A percentile compares a stretch with the other conserved stretches of the same genome.
These are phyloP conservation scores for Drosophila rufa DNA, from an alignment of 1,140 invertebrate genomes.

Conservation along the genomic window DNA sequence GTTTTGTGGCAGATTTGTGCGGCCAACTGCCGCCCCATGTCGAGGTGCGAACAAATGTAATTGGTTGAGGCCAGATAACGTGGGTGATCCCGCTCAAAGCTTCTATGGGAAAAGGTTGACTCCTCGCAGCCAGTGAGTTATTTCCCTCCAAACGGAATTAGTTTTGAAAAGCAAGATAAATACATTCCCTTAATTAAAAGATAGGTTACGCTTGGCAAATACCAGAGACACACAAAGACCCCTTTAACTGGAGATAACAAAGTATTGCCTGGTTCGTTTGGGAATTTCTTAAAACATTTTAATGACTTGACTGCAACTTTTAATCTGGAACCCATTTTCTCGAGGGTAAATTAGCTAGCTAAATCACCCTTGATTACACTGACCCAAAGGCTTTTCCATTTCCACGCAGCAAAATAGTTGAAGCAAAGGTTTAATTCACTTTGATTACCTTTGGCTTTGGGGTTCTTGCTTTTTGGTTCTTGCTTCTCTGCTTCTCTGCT, in stretches of 20 bases:
- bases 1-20: conserved; percentile 35
- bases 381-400: conserved; percentile 14
- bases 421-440: conserved; percentile 24
- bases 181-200: not conserved
- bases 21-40: not conserved
- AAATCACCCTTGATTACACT: conserved; percentile 34
- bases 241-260: not conserved
- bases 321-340: conserved; percentile 12
- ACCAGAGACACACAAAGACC: no score
- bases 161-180: not conserved
- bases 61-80: conserved; percentile 35
- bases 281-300: not conserved
- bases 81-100: conserved; percentile 18
- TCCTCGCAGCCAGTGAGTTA: not conserved
- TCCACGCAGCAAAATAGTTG: conserved; percentile 3
- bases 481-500: not conserved
- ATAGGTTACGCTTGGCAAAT: not conserved
- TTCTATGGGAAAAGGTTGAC: not conserved
- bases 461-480: not conserved
- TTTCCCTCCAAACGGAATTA: no score
- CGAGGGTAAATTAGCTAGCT: conserved; percentile 8
- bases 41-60: conserved; percentile 44
- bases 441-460: conserved; percentile 18
- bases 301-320: conserved; percentile 2
- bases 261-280: not conserved